Evolutionary conservation across 2,888 invertebrate genomes (phyloP), one percentile per base, ranked within the genome.

Genomic region (Lasiommata megera): DNA sequence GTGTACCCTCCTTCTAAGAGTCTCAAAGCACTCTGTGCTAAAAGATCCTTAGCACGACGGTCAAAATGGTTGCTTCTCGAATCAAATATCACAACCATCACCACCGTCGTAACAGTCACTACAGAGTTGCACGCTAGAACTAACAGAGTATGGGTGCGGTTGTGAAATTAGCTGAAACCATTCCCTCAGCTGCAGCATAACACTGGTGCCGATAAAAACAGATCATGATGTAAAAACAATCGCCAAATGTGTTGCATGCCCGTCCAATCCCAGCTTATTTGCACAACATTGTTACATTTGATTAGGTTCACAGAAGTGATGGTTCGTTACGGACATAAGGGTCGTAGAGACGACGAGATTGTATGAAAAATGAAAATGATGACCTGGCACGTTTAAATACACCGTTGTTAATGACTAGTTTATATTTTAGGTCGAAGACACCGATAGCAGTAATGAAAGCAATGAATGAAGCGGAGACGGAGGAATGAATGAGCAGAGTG

Each of bases 241-340:
- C 82, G 87, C 84, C 69, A 65, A 72, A 70, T 63, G 67, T 68
- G 61, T 76, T 79, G 86, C 77, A 77, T 85, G 86, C 80, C 86
- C 84, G 85, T 83, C 84, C 87, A 81, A 86, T 88, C 81, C 87
- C 88, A 87, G 88, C 85, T 84, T 80, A 85, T 85, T 85, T 82
- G 69, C 85, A 87, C 88, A 84, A 82, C 83, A 57, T 60, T n/a
- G n/a, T 37, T 46, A 28, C n/a, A 47, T 59, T 58, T 59, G 12
- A 12, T 54, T 57, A 43, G 31, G 36, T 40, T 28, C 43, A 40
- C 16, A 36, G 34, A 6, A 23, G 34, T 53, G n/a, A 34, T 18
- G 7, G 16, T 36, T 34, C 17, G 51, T 18, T 52, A 14, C 31
- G 46, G 46, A 47, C 51, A 29, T 14, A 14, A 18, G 31, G 51